Percentiles rank a stretch among this genome's conserved stretches.
Evolutionary conservation across 2,888 invertebrate species (phyloP).

Genomic region (Chromoteleia sp.): DNA sequence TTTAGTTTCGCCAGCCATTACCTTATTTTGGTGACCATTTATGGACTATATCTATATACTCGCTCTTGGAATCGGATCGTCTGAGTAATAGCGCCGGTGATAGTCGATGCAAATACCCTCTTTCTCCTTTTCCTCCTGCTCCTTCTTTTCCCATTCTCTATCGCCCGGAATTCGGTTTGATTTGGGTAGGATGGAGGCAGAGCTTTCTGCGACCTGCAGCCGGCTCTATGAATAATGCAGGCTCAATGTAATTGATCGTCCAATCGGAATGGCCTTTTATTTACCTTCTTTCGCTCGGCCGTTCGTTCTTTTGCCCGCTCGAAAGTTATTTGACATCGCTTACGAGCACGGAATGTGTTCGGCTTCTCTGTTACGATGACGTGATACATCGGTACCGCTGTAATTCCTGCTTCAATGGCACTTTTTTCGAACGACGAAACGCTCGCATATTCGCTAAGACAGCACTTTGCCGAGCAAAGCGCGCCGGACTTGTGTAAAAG

Average conservation of each 20-base stretch:
- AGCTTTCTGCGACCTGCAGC: slow-evolving; percentile 83
- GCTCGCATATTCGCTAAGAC: slow-evolving; percentile 60
- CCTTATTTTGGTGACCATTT: slow-evolving; percentile 69
- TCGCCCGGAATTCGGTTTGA: slow-evolving; percentile 76
- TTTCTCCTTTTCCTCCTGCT: slow-evolving; percentile 68
- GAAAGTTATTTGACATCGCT: slow-evolving; percentile 83
- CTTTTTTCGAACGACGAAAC: slow-evolving; percentile 52
- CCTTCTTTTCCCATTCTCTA: slow-evolving; percentile 70
- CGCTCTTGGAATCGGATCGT: slow-evolving; percentile 73
- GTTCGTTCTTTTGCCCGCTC: slow-evolving; percentile 77
- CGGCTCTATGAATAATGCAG: slow-evolving; percentile 84
- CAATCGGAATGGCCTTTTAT: slow-evolving; percentile 85
- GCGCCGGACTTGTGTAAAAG: slow-evolving; percentile 19
- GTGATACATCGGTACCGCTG: slow-evolving; percentile 70
- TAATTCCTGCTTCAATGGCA: slow-evolving; percentile 65
- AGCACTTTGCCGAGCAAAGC: slow-evolving; percentile 42
- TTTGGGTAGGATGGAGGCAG: slow-evolving; percentile 76
- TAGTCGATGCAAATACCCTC: slow-evolving; percentile 82
- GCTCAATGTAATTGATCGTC: slow-evolving; percentile 84
- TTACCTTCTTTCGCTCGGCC: slow-evolving; percentile 83
- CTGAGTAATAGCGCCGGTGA: slow-evolving; percentile 79
- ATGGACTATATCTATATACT: slow-evolving; percentile 66
- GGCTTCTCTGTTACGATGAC: slow-evolving; percentile 72
- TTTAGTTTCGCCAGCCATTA: slow-evolving; percentile 58
- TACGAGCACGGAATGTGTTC: slow-evolving; percentile 79